Evolutionary conservation across 2,888 invertebrate genomes (phyloP), one percentile per base, ranked within the genome.

Genomic region (Pinctada fucata): DNA sequence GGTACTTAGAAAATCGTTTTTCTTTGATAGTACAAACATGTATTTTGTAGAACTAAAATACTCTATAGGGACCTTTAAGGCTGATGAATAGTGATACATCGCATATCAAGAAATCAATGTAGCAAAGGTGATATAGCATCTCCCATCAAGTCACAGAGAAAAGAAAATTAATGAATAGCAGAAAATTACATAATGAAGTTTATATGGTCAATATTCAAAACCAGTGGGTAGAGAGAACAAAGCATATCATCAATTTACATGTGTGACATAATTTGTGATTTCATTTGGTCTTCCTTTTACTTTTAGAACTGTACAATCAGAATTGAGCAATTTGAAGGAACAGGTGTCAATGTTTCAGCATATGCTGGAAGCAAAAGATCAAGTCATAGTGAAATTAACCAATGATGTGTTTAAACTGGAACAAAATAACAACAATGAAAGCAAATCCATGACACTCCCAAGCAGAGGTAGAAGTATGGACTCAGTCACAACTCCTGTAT

Each of bases 341-440:
- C 89, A 91, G 72, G 81, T 89, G 31, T 82, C 81, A 45, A 89
- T 92, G 88, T 91, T 89, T 80, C 84, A 90, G 76, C 92, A 92
- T 72, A 91, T 91, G 85, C 82, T 93, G 45, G 85, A 87, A 78
- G 91, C 91, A 47, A 93, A 93, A 84, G 93, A 93, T 81, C 90
- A 92, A 63, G 89, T 91, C 47, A 90, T 93, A 49, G 87, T 92
- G 69, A 85, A 89, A 52, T 85, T 93, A 73, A 92, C 93, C 8
- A 89, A 92, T 82, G 90, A 92, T 79, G 82, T 93, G 47, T 90
- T 88, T 79, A 91, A 91, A 51, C 79, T 91, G 6, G 91, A 91
- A 52, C 75, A 76, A 16, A 79, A 74, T 5, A 67, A 51, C 47
- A 73, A 66, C 8, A 45, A 74, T 58, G 58, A 58, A 6, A 13